Evolutionary conservation across 2,888 invertebrate genomes (phyloP).

Genomic region (Sphaeridia pumilis): DNA sequence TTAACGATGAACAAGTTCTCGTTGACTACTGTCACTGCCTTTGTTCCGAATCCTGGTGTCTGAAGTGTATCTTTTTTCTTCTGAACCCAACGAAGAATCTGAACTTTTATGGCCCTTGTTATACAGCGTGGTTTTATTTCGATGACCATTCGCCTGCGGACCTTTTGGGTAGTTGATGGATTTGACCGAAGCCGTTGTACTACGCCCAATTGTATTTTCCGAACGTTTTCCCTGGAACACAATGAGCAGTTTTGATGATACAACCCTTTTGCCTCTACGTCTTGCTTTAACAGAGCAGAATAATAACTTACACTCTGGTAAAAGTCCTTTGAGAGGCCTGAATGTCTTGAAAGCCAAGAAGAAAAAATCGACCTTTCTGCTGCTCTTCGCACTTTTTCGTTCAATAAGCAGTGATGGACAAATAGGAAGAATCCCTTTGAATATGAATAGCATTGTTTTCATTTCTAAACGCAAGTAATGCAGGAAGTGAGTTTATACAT

Average conservation of each 20-base stretch:
- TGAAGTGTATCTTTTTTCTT: no score
- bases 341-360: constrained; percentile 23
- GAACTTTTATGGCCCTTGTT: no score
- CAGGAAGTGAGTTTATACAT: background rate
- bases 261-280: background rate
- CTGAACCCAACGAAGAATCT: no score
- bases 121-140: no score
- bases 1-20: background rate
- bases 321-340: constrained; percentile 6
- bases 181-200: no score
- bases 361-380: constrained; percentile 11
- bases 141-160: no score
- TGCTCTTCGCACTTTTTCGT: constrained; percentile 8
- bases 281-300: background rate
- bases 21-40: background rate
- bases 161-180: no score
- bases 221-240: no score
- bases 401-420: constrained; percentile 5
- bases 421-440: constrained; percentile 11
- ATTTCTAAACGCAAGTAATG: background rate
- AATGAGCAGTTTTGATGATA: background rate
- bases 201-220: no score
- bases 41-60: no score
- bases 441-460: background rate
- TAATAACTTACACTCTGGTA: constrained; percentile 5